Evolutionary conservation across 64 coral and sea anemone species (phyloP), one percentile per base, ranked within the genome.

Genomic region (Dendrophyllia cribrosa): DNA sequence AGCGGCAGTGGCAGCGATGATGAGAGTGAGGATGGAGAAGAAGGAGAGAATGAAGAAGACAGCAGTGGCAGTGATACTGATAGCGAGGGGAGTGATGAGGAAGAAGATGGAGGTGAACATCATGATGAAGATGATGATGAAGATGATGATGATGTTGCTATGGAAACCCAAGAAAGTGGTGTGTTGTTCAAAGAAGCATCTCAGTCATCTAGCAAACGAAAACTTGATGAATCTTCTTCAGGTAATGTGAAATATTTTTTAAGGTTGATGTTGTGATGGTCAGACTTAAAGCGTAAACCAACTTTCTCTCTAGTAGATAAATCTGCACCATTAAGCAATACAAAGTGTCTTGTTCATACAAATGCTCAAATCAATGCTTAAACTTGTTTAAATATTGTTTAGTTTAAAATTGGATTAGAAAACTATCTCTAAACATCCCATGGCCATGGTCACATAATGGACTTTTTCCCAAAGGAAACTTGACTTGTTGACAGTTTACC

Each of bases 121-220:
- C 85, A 53, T 52, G 95, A 93, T 47, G 88, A 99, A 23, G 95
- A 93, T 63, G 96, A 91, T 2, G 96, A 89, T 19, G 94, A 87
- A 14, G 93, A 91, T 89, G 97, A 87, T 58, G 93, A 93, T 87
- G 96, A 89, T 44, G 93, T 95, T 26, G 51, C 68, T 55, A 87
- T 91, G 43, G 94, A 93, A 59, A 71, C 19, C 49, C 78, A 92
- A 69, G 89, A 95, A 51, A 91, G 95, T 79, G 87, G 84, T 50
- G 81, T 77, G 23, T 85, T 85, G 72, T 92, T 93, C 53, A 75
- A 99, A 60, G 88, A 94, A 55, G 47, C 75, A 9, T 77, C 91
- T 72, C 70, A 61, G 26, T 86, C 91, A 59, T n/a, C 66, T 24
- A 61, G 59, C 52, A 91, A 84, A 84, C 66, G 80, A 48, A 67